These are phyloP conservation scores for Lagorchestes hirsutus DNA, from an alignment of 2,797 vertebrate genomes.

Conservation along the genomic window DNA sequence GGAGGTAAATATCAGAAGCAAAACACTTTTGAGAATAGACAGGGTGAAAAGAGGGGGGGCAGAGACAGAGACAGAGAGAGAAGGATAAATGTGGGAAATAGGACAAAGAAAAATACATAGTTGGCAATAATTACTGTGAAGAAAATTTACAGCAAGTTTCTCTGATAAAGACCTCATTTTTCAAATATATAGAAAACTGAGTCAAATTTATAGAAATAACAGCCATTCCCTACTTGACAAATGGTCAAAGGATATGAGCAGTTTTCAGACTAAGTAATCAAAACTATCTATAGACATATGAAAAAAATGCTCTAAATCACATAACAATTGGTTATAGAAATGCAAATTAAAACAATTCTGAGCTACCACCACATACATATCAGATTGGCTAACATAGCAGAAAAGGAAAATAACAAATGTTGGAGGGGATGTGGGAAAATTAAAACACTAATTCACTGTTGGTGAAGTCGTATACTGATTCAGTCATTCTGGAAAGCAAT, in stretches of 20 bases:
- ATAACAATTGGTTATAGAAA: not conserved
- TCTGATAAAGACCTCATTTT: not conserved
- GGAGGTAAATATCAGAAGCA: too few relatives aligned
- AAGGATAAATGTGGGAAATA: too few relatives aligned
- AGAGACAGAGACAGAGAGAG: too few relatives aligned
- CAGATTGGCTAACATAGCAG: not conserved
- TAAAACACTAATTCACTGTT: not conserved
- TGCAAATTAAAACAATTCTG: not conserved
- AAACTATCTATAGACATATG: not conserved
- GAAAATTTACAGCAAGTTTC: not conserved
- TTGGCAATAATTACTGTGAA: too few relatives aligned
- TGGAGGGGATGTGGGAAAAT: not conserved
- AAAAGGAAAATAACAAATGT: not conserved
- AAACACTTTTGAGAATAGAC: too few relatives aligned
- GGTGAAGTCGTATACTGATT: not conserved
- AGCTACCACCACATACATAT: not conserved
- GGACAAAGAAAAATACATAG: too few relatives aligned
- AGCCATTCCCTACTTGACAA: not conserved
- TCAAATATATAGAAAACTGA: not conserved
- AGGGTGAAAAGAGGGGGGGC: too few relatives aligned
- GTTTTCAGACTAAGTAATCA: not conserved
- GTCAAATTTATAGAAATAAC: not conserved
- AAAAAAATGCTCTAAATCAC: not conserved
- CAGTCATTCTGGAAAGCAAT: not conserved
- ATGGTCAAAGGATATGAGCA: not conserved